Percentiles rank a stretch among this genome's conserved stretches.
phyloP scores from a whole-genome alignment of 2,888 invertebrate genomes.

The Yponomeuta plumbellus region DNA sequence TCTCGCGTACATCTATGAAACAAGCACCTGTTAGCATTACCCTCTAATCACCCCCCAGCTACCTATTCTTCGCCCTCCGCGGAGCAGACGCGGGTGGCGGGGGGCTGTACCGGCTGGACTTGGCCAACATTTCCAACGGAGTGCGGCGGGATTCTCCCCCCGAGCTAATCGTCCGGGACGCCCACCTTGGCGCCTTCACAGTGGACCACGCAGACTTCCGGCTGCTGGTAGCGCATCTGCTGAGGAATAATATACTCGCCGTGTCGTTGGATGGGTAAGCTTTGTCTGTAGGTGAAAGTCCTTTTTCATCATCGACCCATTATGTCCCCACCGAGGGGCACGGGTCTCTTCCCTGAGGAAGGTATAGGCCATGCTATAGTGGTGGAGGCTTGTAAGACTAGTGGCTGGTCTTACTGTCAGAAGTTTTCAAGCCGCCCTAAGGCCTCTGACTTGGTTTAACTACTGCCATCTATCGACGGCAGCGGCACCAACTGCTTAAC shows the following conservation, averaged over 20 bases:
- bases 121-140: constrained; percentile 85
- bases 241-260: constrained; percentile 85
- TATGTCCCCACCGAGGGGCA: too few species aligned
- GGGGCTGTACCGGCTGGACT: constrained; percentile 85
- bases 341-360: too few species aligned
- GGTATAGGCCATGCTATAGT: too few species aligned
- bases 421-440: too few species aligned
- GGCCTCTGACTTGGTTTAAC: too few species aligned
- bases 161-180: constrained; percentile 79
- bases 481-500: too few species aligned
- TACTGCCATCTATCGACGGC: too few species aligned
- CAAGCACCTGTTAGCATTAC: too few species aligned
- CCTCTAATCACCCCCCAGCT: constrained; percentile 61
- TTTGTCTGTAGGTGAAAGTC: not conserved
- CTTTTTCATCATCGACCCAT: too few species aligned
- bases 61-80: constrained; percentile 85
- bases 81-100: constrained; percentile 69
- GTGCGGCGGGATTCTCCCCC: constrained; percentile 82
- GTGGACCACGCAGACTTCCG: constrained; percentile 89
- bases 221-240: constrained; percentile 84
- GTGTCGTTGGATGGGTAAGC: constrained; percentile 88
- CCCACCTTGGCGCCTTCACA: constrained; percentile 86
- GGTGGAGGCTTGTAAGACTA: too few species aligned
- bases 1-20: too few species aligned
- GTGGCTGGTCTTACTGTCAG: too few species aligned